Evolutionary conservation across 1,140 invertebrate genomes (phyloP).

Genomic region (Meteorus sp.): DNA sequence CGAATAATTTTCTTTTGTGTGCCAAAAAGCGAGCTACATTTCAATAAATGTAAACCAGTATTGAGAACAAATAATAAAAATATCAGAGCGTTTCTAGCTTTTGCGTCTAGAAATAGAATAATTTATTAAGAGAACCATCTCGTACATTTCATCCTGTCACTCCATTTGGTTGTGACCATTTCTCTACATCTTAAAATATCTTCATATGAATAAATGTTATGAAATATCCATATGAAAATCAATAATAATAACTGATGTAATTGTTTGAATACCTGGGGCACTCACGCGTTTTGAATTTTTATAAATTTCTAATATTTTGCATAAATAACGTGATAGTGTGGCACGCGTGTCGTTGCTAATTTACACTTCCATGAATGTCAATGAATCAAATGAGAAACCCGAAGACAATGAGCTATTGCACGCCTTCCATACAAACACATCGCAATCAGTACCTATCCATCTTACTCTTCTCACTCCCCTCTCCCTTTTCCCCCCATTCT

Average conservation of each 20-base stretch:
- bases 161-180: no score
- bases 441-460: neutral
- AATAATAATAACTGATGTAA: neutral
- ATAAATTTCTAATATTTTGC: slow-evolving; percentile 5
- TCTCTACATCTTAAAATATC: no score
- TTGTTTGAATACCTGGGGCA: neutral
- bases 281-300: neutral
- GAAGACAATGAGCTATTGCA: slow-evolving; percentile 33
- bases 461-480: neutral
- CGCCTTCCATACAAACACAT: neutral
- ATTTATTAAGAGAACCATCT: no score
- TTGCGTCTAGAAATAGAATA: no score
- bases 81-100: no score
- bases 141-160: no score
- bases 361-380: slow-evolving; percentile 50
- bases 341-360: slow-evolving; percentile 42
- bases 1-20: no score
- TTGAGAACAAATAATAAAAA: no score
- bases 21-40: no score
- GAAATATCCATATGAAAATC: neutral
- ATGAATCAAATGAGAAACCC: slow-evolving; percentile 35
- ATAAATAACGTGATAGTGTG: neutral
- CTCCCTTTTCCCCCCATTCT: no score
- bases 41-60: no score
- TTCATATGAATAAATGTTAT: neutral